phyloP scores from a whole-genome alignment of 2,797 vertebrate genomes.

The Vipera ursinii region DNA sequence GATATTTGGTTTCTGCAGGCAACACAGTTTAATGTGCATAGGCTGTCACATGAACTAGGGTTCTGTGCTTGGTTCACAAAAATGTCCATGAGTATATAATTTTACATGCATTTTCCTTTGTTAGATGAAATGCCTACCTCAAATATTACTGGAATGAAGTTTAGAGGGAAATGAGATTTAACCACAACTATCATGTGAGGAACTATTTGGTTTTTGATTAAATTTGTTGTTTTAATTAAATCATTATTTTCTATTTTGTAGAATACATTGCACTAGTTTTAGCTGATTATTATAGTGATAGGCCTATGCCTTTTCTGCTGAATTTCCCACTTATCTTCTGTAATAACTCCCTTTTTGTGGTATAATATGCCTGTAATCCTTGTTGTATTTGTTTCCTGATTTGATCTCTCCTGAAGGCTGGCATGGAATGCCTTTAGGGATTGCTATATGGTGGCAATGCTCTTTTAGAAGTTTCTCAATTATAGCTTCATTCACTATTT shows the following conservation, averaged over 20 bases:
- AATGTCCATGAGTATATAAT: not conserved
- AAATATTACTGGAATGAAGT: not conserved
- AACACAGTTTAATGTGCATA: not conserved
- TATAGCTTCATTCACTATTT: not conserved
- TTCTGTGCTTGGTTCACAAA: not conserved
- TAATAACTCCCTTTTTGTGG: not conserved
- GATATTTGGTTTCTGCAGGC: not conserved
- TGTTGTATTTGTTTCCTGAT: not conserved
- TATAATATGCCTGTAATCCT: not conserved
- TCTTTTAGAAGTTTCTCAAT: not conserved
- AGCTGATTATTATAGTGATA: not conserved
- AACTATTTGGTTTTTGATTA: not conserved
- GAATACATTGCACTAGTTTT: not conserved
- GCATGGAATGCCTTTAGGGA: not conserved
- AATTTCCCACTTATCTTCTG: not conserved
- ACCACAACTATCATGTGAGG: not conserved
- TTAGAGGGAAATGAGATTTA: not conserved
- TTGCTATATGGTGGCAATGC: not conserved
- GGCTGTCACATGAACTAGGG: not conserved
- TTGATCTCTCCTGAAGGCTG: not conserved
- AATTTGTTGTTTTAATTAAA: not conserved
- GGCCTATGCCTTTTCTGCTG: no score
- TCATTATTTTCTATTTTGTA: not conserved
- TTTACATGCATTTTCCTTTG: not conserved
- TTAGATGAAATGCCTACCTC: not conserved